Evolutionary conservation across 2,113 vertebrate genomes (phyloP), one percentile per base, ranked within the genome.

Genomic region (Microtus montanus): DNA sequence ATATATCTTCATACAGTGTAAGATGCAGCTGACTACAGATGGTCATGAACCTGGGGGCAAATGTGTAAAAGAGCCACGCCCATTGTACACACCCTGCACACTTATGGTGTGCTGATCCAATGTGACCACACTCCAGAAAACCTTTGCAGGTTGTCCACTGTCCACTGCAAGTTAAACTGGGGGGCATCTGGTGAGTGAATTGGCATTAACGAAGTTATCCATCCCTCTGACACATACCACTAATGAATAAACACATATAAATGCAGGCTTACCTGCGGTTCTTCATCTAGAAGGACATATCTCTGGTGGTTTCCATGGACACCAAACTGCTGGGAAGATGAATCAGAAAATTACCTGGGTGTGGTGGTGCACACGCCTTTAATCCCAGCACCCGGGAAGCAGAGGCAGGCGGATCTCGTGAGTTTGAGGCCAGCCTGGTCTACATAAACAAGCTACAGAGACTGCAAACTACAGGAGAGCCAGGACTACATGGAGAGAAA

Each of bases 11-110:
- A 33, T 13, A 68, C 30, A 68, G 66, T 33, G 66, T 33, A 35
- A 33, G 33, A 38, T 17, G 58, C 49, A n/a, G 20, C 80, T 6
- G 3, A 35, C 24, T 8, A n/a, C 1, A 12, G 61, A 44, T 0
- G 28, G 63, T 7, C 41, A 26, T 0, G 1, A 63, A 83, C 19
- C 12, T 11, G 44, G 26, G 26, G 75, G 77, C 0, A 1, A 73
- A 28, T 14, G 22, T 61, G 8, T 35, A 24, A 6, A 22, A 3
- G 15, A 10, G 44, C 64, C 8, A 0, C 28, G 63, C 41, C 68
- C 28, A 5, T 0, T 11, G n/a, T 3, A 10, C 3, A 83, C 30
- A 38, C 44, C 58, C 78, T n/a, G 35, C 1, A 8, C 26, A 24
- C 52, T 73, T 68, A 24, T 2, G 26, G 9, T 7, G 5, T 24